Base-by-base conservation (phyloP, 2,113 vertebrate genomes). In the Pachyramphus minor region DNA sequence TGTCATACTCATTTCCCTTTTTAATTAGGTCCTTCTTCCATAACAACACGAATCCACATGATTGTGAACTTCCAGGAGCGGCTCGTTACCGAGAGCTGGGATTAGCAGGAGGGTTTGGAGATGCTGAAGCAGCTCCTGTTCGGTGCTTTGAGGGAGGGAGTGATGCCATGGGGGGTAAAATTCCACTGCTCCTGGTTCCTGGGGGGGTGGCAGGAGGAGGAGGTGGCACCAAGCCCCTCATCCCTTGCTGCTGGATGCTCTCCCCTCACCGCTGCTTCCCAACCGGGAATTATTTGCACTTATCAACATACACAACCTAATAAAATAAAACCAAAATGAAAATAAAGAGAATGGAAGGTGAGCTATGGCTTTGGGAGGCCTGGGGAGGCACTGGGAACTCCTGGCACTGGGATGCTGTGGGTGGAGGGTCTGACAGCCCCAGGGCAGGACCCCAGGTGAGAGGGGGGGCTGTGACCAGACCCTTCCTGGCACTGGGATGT, bases 1-100 rank as follows among this genome's bases (percentile, higher is more conserved):
- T 85, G 89, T 71, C 93, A 14, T 83, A 72, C 81, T 87, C 78
- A 56, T 95, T 91, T 95, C 78, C 87, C 72, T 95, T 90, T 90
- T 93, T 95, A 95, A 95, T 97, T 81, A 78, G 89, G 82, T 72
- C 68, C 91, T 78, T 83, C 91, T 80, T 93, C 89, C 91, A 8
- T 12, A 63, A 16, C 84, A 25, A 23, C 59, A 4, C 1, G 33
- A 39, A 82, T 77, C 78, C 63, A 0, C 20, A 69, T 0, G 75
- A 21, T n/a, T 9, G 83, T 1, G 87, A 71, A 31, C 37, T 52
- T 85, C 74, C 85, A 42, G 2, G 27, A 68, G 87, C 2, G 6
- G 30, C 18, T 91, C 41, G 3, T 87, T 83, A 76, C 3, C 0
- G 15, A 30, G 66, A 25, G 58, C 24, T n/a, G 17, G 81, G 19